phyloP scores from a whole-genome alignment of 2,797 vertebrate species.

The Prunella strophiata region DNA sequence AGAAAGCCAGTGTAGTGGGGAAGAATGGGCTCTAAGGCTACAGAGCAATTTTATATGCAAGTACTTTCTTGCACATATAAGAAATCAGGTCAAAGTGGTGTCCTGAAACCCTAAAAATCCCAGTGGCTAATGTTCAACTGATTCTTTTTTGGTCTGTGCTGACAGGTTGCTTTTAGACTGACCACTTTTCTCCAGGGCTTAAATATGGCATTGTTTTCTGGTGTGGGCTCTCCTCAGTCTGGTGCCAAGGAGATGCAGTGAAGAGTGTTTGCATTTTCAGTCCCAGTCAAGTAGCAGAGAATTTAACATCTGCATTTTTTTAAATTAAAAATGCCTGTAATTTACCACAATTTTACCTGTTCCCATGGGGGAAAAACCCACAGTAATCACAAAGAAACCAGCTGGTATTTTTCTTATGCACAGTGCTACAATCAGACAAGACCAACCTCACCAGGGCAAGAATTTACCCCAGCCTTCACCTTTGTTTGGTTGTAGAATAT shows the following conservation, averaged over 20 bases:
- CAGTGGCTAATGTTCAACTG: background rate
- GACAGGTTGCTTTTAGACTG: background rate
- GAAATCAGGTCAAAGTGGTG: background rate
- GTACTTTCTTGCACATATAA: background rate
- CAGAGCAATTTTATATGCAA: background rate
- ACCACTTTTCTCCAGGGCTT: background rate
- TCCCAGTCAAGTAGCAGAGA: rapidly evolving
- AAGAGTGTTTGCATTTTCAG: background rate
- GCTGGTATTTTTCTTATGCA: background rate
- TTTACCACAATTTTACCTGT: background rate
- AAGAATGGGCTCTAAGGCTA: background rate
- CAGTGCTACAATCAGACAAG: background rate
- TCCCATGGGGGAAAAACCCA: background rate
- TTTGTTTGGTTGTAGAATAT: background rate
- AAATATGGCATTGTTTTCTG: background rate
- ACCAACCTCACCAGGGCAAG: background rate
- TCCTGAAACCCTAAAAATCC: background rate
- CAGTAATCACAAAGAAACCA: background rate
- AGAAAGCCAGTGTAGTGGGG: rapidly evolving
- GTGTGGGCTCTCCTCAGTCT: background rate
- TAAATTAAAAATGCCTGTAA: background rate
- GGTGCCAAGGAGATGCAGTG: rapidly evolving
- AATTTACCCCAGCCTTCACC: background rate
- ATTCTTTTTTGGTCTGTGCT: background rate
- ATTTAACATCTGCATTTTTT: background rate